These are phyloP conservation scores for Pica pica DNA, from an alignment of 2,113 vertebrate genomes.

Conservation along the genomic window DNA sequence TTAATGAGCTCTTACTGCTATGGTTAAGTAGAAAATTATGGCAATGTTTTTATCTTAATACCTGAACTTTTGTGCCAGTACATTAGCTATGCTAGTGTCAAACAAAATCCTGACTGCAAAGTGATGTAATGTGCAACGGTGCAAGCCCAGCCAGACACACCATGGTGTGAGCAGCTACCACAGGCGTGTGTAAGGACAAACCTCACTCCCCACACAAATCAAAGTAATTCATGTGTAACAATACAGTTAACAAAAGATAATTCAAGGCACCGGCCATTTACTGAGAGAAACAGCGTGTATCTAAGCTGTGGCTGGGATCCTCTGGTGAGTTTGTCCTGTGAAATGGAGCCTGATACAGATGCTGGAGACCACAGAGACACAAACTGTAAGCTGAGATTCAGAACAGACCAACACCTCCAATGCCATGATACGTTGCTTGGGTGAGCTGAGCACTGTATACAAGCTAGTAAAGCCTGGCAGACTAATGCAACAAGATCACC, in stretches of 20 bases:
- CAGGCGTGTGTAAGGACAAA: background rate
- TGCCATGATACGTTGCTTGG: fast-evolving
- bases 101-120: background rate
- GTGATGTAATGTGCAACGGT: background rate
- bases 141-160: background rate
- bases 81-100: background rate
- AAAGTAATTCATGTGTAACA: background rate
- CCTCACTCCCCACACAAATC: background rate
- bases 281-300: background rate
- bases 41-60: background rate
- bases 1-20: background rate
- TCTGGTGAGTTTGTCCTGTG: background rate
- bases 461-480: background rate
- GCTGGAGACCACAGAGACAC: background rate
- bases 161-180: fast-evolving
- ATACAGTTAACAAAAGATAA: background rate
- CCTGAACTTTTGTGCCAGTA: background rate
- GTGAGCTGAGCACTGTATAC: background rate
- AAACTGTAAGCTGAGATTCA: background rate
- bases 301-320: background rate
- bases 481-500: background rate
- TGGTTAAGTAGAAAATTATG: background rate
- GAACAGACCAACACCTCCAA: background rate
- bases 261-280: background rate
- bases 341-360: fast-evolving